Percentiles rank a stretch among this genome's conserved stretches.
phyloP scores from a whole-genome alignment of 2,113 vertebrate genomes.

The Buteo buteo region DNA sequence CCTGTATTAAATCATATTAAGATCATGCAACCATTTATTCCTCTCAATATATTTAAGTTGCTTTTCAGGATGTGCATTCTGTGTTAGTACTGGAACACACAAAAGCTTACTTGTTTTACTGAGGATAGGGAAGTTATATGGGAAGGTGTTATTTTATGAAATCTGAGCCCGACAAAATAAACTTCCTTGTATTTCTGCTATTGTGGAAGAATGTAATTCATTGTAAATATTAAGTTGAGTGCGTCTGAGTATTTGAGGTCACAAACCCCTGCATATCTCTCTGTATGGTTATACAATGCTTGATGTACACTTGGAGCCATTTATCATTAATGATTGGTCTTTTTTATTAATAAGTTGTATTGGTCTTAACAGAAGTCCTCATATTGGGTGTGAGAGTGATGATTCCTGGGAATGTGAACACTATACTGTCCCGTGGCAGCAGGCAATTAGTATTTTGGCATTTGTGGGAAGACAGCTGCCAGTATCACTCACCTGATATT shows the following conservation, averaged over 20 bases:
- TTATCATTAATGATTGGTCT: background rate
- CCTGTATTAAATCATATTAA: background rate
- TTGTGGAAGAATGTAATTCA: slow-evolving; percentile 41
- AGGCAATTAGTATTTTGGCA: background rate
- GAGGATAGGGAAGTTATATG: slow-evolving; percentile 41
- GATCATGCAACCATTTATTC: background rate
- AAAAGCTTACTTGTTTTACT: slow-evolving; percentile 47
- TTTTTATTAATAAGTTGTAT: background rate
- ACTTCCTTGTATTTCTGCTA: slow-evolving; percentile 56
- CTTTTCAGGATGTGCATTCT: background rate
- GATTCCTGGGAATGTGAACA: background rate
- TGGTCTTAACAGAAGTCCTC: background rate
- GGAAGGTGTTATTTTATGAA: slow-evolving; percentile 55
- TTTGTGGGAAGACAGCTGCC: background rate
- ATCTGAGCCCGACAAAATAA: slow-evolving; percentile 52
- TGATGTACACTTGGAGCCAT: background rate
- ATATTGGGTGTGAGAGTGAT: background rate
- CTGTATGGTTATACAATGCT: background rate
- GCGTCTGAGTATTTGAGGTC: background rate
- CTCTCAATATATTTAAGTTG: background rate
- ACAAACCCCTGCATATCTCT: background rate
- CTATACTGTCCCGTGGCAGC: background rate
- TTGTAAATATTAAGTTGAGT: slow-evolving; percentile 6
- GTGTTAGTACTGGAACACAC: background rate
- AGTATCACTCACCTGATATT: background rate